These are phyloP conservation scores for Nannospalax galili DNA, from an alignment of 2,113 vertebrate species.

Conservation along the genomic window DNA sequence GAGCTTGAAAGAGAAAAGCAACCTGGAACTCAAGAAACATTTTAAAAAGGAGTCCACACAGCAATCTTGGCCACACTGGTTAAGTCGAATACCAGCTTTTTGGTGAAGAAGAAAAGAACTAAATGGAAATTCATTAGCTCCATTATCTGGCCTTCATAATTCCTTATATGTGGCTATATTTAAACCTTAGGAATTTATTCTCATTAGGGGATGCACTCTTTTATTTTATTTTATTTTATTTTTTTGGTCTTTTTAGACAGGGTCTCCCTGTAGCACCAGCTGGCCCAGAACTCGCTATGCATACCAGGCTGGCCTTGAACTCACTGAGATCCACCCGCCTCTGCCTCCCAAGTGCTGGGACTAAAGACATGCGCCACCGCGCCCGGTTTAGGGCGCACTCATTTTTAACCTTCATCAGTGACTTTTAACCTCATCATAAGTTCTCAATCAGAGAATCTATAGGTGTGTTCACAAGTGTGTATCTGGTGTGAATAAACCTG, in stretches of 20 bases:
- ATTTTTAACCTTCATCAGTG: background rate
- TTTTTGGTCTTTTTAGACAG: too few relatives aligned
- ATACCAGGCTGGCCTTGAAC: too few relatives aligned
- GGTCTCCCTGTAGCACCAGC: too few relatives aligned
- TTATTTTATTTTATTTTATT: too few relatives aligned
- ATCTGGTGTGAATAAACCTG: background rate
- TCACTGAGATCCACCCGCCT: too few relatives aligned
- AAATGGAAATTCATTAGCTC: background rate
- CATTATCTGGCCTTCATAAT: background rate
- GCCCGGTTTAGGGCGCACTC: background rate
- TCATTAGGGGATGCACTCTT: too few relatives aligned
- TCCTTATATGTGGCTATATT: background rate
- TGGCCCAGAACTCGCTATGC: too few relatives aligned
- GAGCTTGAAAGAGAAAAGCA: background rate
- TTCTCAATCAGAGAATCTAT: background rate
- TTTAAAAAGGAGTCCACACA: background rate
- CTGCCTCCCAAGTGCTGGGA: too few relatives aligned
- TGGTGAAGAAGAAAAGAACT: background rate
- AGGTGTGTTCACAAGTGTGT: background rate
- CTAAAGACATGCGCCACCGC: too few relatives aligned
- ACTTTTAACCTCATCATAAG: background rate
- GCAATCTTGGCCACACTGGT: background rate
- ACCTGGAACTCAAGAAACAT: background rate
- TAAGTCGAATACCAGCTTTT: background rate
- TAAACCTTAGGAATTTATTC: background rate